A percentile compares a stretch with the other conserved stretches of the same genome.
Conservation (phyloP, 1,140 invertebrate genomes). For the Anastrepha ludens region DNA sequence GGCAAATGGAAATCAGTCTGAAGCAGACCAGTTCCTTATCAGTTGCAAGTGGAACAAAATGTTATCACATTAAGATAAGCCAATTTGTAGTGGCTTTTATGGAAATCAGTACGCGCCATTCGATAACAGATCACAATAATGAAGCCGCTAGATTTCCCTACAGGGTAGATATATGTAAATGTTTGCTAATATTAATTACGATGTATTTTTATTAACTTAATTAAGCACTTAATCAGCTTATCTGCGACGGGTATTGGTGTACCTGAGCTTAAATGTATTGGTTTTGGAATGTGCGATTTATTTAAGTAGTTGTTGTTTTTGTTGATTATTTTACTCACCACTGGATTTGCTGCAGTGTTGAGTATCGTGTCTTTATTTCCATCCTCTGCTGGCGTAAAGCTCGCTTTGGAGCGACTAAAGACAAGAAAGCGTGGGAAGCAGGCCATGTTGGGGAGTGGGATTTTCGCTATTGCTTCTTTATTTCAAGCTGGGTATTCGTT, state of each 20-base stretch:
- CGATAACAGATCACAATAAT: no score
- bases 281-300: neutral
- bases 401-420: conserved; percentile 68
- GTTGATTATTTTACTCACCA: conserved; percentile 63
- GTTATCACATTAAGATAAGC: no score
- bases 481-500: no score
- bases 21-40: no score
- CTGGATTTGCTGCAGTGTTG: conserved; percentile 68
- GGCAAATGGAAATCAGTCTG: no score
- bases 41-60: no score
- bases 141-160: neutral
- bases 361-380: conserved; percentile 70
- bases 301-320: neutral
- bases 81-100: no score
- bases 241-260: neutral
- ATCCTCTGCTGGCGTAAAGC: conserved; percentile 69
- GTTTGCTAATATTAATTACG: neutral
- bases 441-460: conserved; percentile 61
- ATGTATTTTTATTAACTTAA: conserved; percentile 10
- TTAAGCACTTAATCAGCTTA: conserved; percentile 18
- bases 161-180: neutral
- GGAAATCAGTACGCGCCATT: no score
- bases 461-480: conserved; percentile 37
- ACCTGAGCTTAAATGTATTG: neutral
- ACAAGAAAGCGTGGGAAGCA: conserved; percentile 67